A percentile compares a stretch with the other conserved stretches of the same genome.
phyloP scores from a whole-genome alignment of 2,888 invertebrate species.

The Brenthis ino region DNA sequence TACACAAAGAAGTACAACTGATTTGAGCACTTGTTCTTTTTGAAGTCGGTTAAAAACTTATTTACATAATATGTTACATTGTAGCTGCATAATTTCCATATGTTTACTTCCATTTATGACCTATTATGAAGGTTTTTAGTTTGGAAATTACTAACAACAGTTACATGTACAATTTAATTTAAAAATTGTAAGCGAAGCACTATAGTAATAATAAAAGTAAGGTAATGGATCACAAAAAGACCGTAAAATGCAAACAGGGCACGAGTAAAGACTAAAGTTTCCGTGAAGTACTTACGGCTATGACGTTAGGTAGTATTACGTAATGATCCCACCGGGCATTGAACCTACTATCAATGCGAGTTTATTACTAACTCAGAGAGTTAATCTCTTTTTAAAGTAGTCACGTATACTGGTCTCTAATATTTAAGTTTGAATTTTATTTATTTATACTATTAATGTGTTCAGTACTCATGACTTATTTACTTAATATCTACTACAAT shows the following conservation, averaged over 20 bases:
- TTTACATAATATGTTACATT: no score
- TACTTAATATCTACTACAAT: no score
- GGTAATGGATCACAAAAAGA: conserved; percentile 2
- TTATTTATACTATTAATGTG: not conserved
- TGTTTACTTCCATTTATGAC: no score
- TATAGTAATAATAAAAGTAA: not conserved
- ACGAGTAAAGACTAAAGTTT: conserved; percentile 15
- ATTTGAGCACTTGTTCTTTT: no score
- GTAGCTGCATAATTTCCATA: no score
- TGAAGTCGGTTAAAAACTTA: no score
- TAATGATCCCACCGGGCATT: conserved; percentile 19
- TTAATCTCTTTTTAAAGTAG: not conserved
- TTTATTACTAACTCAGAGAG: conserved; percentile 16
- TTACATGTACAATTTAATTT: not conserved
- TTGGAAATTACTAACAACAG: not conserved
- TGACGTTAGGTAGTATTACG: conserved; percentile 19
- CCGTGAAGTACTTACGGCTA: conserved; percentile 9
- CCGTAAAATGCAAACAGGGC: conserved; percentile 9
- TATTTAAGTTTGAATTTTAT: not conserved
- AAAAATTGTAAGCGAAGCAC: not conserved
- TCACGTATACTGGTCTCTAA: not conserved
- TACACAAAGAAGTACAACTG: no score
- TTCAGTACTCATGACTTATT: no score
- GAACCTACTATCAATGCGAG: conserved; percentile 19
- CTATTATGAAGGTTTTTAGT: no score